Percentiles rank a stretch among this genome's conserved stretches.
These are phyloP conservation scores for Prunella fulvescens DNA, from an alignment of 2,113 vertebrate species.

Conservation along the genomic window DNA sequence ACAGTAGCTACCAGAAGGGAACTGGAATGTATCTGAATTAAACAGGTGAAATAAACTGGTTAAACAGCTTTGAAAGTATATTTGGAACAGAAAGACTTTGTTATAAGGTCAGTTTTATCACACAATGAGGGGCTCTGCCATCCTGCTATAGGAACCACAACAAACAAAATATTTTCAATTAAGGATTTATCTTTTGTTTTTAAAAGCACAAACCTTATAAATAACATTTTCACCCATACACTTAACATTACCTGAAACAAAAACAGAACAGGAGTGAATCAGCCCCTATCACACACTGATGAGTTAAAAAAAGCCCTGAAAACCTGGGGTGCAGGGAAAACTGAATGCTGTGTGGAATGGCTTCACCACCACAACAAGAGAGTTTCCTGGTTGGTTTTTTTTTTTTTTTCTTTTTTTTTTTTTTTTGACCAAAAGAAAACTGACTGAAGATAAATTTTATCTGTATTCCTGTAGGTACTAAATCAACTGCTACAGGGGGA, in stretches of 20 bases:
- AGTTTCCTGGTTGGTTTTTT: neutral
- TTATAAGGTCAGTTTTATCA: neutral
- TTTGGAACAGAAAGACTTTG: neutral
- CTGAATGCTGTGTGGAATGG: neutral
- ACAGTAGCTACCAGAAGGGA: neutral
- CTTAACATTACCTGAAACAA: neutral
- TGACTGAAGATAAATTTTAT: neutral
- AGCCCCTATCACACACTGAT: neutral
- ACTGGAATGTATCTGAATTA: neutral
- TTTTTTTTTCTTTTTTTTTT: neutral
- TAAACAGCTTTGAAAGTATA: neutral
- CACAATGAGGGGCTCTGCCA: neutral
- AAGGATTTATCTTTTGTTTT: neutral
- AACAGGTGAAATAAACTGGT: neutral
- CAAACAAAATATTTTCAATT: neutral
- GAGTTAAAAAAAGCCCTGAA: neutral
- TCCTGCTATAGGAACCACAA: neutral
- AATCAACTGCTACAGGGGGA: neutral
- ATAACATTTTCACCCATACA: neutral
- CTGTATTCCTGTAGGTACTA: neutral
- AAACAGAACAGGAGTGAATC: neutral
- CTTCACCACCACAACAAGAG: neutral
- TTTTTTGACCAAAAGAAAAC: neutral
- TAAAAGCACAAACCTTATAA: neutral
- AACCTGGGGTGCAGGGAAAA: neutral